Evolutionary conservation across 2,888 invertebrate genomes (phyloP).

Genomic region (Drosophila algonquin): DNA sequence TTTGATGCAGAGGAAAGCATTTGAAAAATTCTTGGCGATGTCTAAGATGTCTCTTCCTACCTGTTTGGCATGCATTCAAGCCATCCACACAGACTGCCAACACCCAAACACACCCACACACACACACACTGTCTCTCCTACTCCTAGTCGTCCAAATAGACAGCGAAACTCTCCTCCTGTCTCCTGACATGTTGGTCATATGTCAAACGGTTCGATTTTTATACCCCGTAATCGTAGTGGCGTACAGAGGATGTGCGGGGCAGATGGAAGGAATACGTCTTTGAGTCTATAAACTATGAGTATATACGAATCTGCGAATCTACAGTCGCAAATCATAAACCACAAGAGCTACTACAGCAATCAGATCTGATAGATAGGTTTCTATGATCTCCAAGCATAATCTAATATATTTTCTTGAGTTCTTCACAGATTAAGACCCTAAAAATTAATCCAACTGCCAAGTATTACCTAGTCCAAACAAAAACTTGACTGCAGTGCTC

Average conservation of each 20-base stretch:
- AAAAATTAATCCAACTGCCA: background rate
- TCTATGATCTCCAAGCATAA: too few species aligned
- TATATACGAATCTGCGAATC: too few species aligned
- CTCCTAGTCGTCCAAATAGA: background rate
- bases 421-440: background rate
- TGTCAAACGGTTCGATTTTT: conserved; percentile 72
- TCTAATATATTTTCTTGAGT: too few species aligned
- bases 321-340: too few species aligned
- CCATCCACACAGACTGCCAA: background rate
- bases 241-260: conserved; percentile 2
- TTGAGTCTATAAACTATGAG: too few species aligned
- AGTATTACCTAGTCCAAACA: background rate
- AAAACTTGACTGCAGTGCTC: background rate
- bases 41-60: conserved; percentile 5
- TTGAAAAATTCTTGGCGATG: conserved; percentile 4
- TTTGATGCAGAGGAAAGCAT: background rate
- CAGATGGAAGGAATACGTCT: background rate
- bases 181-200: conserved; percentile 62
- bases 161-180: conserved; percentile 14
- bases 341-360: background rate
- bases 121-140: conserved; percentile 7
- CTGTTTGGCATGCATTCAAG: conserved; percentile 11
- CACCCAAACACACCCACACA: background rate
- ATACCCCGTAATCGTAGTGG: background rate
- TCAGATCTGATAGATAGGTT: background rate